These are phyloP conservation scores for Eremophila alpestris DNA, from an alignment of 2,797 vertebrate species.

Conservation along the genomic window DNA sequence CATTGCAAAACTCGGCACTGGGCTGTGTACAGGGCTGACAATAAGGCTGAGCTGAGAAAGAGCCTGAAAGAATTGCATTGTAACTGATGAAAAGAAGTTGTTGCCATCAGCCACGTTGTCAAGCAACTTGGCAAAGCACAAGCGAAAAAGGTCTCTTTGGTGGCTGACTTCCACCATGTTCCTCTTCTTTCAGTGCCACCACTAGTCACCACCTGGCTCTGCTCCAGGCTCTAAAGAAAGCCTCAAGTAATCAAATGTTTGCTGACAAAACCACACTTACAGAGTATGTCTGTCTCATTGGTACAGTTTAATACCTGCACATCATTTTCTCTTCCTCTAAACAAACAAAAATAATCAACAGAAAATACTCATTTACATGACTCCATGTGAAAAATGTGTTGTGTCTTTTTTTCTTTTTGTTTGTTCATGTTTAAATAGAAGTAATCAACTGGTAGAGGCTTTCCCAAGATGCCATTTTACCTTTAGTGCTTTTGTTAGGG, in stretches of 20 bases:
- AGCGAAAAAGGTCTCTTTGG: slow-evolving; percentile 36
- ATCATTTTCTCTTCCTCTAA: background rate
- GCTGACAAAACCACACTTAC: background rate
- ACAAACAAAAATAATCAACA: background rate
- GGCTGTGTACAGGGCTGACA: background rate
- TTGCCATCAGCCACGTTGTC: slow-evolving; percentile 54
- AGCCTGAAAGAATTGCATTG: slow-evolving; percentile 38
- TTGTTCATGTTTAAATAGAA: background rate
- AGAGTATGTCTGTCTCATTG: background rate
- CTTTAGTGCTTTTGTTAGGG: background rate
- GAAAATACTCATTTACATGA: background rate
- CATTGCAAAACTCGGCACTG: background rate
- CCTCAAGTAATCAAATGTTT: background rate
- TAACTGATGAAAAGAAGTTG: slow-evolving; percentile 6
- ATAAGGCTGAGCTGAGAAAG: background rate
- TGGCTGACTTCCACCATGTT: slow-evolving; percentile 6
- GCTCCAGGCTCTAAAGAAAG: slow-evolving; percentile 44
- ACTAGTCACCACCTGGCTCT: slow-evolving; percentile 17
- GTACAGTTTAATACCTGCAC: background rate
- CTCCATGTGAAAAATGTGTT: background rate
- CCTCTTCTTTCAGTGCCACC: slow-evolving; percentile 14
- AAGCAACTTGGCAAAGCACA: slow-evolving; percentile 30
- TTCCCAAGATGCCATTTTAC: background rate
- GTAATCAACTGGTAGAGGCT: background rate
- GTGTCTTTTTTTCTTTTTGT: background rate